These are phyloP conservation scores for Hemicentrotus pulcherrimus DNA, from an alignment of 35 echinoderm and acorn worm species.

Conservation along the genomic window DNA sequence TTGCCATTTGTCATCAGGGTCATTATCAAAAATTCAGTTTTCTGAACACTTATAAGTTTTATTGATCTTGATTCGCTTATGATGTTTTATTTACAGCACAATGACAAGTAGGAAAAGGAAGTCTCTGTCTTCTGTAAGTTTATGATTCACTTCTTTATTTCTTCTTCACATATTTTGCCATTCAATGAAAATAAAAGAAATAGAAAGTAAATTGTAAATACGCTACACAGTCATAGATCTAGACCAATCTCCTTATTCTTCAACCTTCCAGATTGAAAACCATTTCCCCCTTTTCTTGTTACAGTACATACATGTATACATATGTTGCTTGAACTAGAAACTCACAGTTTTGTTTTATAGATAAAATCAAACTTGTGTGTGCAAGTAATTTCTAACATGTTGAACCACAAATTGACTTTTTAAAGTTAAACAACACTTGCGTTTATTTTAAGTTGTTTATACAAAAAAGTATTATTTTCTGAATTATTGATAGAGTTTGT, in stretches of 20 bases:
- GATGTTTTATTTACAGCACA: slow-evolving; percentile 27
- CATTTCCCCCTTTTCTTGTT: background rate
- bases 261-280: background rate
- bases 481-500: too few species aligned
- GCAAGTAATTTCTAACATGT: background rate
- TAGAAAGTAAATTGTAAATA: background rate
- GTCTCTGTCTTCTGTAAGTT: slow-evolving; percentile 51
- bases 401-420: background rate
- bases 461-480: too few species aligned
- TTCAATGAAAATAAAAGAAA: background rate
- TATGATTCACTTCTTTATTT: background rate
- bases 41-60: too few species aligned
- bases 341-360: too few species aligned
- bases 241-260: too few species aligned
- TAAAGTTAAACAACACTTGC: background rate
- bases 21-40: too few species aligned
- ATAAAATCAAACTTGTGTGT: too few species aligned
- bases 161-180: background rate
- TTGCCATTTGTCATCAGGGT: too few species aligned
- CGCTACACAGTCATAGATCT: too few species aligned
- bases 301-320: background rate
- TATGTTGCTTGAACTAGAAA: too few species aligned
- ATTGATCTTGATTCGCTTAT: too few species aligned
- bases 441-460: too few species aligned
- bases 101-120: slow-evolving; percentile 37